Conservation (phyloP, 2,888 invertebrate genomes). For the Drosophila monieri region DNA sequence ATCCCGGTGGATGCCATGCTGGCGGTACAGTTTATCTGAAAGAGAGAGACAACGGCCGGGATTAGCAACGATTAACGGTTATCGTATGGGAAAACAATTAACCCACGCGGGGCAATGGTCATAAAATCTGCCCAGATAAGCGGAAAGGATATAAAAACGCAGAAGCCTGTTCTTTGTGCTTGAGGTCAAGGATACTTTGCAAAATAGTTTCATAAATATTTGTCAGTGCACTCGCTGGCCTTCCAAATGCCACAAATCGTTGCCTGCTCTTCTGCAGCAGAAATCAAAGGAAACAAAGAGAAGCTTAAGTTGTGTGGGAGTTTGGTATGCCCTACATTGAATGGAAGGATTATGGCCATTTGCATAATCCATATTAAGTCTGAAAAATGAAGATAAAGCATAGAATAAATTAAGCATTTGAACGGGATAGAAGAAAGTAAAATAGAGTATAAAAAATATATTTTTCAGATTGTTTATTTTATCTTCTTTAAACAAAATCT, state of each 20-base stretch:
- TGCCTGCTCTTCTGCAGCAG: conserved; percentile 32
- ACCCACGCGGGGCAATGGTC: conserved; percentile 1
- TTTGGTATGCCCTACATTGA: conserved; percentile 7
- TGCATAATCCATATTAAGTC: not conserved
- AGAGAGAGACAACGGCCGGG: conserved; percentile 18
- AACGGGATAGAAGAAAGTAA: not conserved
- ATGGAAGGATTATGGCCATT: not conserved
- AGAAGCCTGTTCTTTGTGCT: not conserved
- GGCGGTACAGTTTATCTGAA: conserved; percentile 91
- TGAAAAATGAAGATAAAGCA: not conserved
- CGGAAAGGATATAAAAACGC: not conserved
- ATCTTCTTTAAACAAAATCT: no score
- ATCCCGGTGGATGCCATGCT: conserved; percentile 90
- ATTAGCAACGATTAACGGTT: conserved; percentile 34
- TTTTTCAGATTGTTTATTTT: no score
- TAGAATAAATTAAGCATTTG: not conserved
- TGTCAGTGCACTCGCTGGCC: not conserved
- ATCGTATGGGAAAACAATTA: conserved; percentile 22
- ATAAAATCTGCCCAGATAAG: conserved; percentile 37
- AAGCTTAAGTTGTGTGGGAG: not conserved
- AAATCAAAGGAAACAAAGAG: conserved; percentile 20
- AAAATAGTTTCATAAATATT: not conserved
- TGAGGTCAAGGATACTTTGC: not conserved
- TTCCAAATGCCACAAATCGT: conserved; percentile 9
- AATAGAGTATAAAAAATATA: not conserved